A percentile compares a stretch with the other conserved stretches of the same genome.
Conservation (phyloP, 1,140 invertebrate species). For the Procambarus clarkii region DNA sequence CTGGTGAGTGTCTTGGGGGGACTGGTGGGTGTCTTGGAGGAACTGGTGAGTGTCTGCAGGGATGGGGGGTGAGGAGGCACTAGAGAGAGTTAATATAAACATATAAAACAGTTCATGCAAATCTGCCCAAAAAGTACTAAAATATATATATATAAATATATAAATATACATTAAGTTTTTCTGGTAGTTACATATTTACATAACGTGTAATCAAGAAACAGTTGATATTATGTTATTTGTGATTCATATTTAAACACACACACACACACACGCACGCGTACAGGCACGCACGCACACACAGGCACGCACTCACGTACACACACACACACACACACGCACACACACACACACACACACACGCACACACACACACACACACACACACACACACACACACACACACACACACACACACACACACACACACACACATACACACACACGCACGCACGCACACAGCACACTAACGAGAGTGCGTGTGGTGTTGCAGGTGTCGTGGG, state of each 20-base stretch:
- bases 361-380: neutral
- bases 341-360: conserved; percentile 17
- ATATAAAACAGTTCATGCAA: neutral
- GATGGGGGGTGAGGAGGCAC: neutral
- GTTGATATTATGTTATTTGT: no score
- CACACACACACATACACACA: no score
- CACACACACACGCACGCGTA: no score
- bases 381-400: no score
- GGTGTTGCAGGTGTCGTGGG: conserved; percentile 75
- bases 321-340: conserved; percentile 12
- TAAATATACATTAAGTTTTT: neutral
- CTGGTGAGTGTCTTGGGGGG: no score
- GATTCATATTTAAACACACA: no score
- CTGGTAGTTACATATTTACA: neutral
- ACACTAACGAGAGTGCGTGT: no score
- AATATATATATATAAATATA: neutral
- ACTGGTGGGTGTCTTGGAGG: neutral
- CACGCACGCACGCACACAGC: no score
- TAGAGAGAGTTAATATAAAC: neutral
- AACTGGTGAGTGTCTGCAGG: neutral
- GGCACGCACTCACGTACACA: neutral
- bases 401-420: no score
- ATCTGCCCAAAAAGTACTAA: neutral
- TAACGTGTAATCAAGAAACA: neutral
- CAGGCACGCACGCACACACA: neutral